Conservation (phyloP, 2,113 vertebrate species). For the Marmota monax region DNA sequence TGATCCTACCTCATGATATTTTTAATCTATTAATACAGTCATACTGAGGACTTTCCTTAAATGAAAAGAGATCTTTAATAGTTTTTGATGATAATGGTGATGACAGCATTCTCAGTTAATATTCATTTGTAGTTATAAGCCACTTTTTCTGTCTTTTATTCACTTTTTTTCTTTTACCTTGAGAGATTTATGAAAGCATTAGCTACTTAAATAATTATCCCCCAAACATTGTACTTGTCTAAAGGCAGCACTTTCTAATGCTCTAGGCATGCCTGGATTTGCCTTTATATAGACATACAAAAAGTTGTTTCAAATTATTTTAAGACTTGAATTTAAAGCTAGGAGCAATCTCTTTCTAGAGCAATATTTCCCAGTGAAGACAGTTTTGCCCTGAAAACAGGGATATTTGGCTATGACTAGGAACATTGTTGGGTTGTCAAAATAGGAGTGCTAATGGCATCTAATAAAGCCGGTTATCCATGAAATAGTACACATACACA, state of each 20-base stretch:
- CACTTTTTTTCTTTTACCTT: not conserved
- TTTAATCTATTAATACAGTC: not conserved
- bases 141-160: not conserved
- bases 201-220: not conserved
- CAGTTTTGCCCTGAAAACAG: not conserved
- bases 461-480: not conserved
- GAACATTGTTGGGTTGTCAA: not conserved
- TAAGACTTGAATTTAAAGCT: not conserved
- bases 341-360: not conserved
- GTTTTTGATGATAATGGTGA: not conserved
- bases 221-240: not conserved
- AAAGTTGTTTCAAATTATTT: not conserved
- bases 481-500: not conserved
- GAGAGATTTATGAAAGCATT: conserved; percentile 11
- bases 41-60: not conserved
- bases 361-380: not conserved
- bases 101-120: not conserved
- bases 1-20: not conserved
- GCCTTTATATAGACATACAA: not conserved
- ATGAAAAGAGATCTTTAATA: not conserved
- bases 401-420: not conserved
- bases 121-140: not conserved
- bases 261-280: not conserved
- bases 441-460: no score
- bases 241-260: not conserved